Percentiles rank a stretch among this genome's conserved stretches.
Conservation (phyloP, 2,113 vertebrate genomes). For the Lamprologus sp. region DNA sequence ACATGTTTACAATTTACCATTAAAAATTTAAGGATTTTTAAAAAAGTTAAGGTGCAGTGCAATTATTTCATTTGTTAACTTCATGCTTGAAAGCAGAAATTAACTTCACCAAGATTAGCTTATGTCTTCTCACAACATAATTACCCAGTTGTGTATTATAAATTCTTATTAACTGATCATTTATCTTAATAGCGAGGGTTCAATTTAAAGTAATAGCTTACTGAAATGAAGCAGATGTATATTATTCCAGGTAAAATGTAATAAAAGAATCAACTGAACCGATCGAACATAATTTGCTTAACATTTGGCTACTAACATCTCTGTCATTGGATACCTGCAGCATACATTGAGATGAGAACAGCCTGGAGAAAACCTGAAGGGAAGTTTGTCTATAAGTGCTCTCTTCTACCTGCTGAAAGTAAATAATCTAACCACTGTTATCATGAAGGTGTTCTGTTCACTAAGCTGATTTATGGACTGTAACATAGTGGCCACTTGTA, state of each 20-base stretch:
- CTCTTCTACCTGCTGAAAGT: not conserved
- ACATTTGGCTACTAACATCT: not conserved
- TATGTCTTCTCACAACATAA: not conserved
- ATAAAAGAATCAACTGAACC: not conserved
- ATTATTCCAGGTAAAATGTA: not conserved
- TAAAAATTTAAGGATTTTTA: rapidly evolving
- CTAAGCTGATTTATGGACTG: constrained; percentile 19
- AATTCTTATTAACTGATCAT: not conserved
- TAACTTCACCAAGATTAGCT: not conserved
- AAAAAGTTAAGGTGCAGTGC: not conserved
- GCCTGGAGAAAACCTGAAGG: not conserved
- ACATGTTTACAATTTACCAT: not conserved
- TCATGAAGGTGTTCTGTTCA: not conserved
- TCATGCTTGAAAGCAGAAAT: not conserved
- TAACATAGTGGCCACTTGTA: not conserved
- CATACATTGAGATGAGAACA: not conserved
- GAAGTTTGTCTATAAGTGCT: not conserved
- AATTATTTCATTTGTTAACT: not conserved
- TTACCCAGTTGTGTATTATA: not conserved
- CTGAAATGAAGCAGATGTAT: not conserved
- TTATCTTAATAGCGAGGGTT: not conserved
- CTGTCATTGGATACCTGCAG: not conserved
- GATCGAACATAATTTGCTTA: not conserved
- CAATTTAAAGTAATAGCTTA: not conserved
- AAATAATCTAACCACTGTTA: not conserved